Evolutionary conservation across 1,140 invertebrate genomes (phyloP).

Genomic region (Stegodyphus dumicola): DNA sequence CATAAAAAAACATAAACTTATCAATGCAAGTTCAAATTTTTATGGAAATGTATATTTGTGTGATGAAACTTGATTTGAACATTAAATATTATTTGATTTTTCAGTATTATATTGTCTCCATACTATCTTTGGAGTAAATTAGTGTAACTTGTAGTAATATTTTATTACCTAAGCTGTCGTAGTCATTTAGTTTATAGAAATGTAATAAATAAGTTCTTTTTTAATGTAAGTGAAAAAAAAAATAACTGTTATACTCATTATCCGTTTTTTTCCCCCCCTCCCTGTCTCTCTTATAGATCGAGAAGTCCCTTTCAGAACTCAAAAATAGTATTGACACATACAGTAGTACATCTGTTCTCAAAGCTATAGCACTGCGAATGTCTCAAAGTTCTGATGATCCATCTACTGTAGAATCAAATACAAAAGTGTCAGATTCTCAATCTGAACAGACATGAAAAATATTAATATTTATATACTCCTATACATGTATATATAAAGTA

Average conservation of each 20-base stretch:
- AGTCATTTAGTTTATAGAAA: not conserved
- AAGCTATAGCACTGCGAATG: constrained; percentile 40
- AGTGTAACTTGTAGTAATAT: no score
- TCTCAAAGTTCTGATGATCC: constrained; percentile 12
- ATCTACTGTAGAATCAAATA: not conserved
- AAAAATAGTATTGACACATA: constrained; percentile 59
- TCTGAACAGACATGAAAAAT: not conserved
- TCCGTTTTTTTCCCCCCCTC: no score
- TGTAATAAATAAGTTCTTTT: not conserved
- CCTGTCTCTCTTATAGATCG: constrained; percentile 27
- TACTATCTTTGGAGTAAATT: no score
- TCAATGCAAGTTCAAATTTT: no score
- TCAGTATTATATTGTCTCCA: no score
- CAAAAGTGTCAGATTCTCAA: not conserved
- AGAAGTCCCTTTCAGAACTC: constrained; percentile 54
- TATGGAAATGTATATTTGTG: no score
- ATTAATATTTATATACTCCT: no score
- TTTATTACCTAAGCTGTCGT: not conserved
- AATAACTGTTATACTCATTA: no score
- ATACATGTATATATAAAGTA: not conserved
- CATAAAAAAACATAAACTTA: no score
- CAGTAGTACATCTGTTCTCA: constrained; percentile 35
- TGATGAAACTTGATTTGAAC: no score
- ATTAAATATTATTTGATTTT: no score
- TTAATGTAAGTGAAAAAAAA: not conserved